phyloP scores from a whole-genome alignment of 2,888 invertebrate genomes.

The Molanna angustata region DNA sequence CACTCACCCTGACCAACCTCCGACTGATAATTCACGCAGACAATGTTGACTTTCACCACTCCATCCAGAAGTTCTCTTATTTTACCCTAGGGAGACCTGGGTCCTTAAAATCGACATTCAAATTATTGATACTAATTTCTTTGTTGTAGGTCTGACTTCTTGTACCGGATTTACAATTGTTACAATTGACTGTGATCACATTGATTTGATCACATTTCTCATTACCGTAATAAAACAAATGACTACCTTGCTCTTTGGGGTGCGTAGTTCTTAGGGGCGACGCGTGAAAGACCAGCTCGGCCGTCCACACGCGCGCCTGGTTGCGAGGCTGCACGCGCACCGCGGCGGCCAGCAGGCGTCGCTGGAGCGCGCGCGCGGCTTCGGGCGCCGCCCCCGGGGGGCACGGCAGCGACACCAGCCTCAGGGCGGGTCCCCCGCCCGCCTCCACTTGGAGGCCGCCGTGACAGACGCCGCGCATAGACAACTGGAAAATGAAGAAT shows the following conservation, averaged over 20 bases:
- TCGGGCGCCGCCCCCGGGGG: slow-evolving; percentile 51
- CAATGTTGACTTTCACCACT: no score
- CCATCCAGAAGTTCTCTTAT: no score
- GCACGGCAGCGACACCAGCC: slow-evolving; percentile 72
- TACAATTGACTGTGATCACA: no score
- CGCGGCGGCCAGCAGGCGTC: slow-evolving; percentile 78
- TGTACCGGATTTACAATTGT: no score
- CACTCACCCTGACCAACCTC: no score
- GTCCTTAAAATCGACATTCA: no score
- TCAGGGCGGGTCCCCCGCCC: slow-evolving; percentile 80
- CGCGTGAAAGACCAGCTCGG: slow-evolving; percentile 84
- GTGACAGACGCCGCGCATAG: slow-evolving; percentile 80
- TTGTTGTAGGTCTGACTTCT: no score
- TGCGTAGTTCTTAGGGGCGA: slow-evolving; percentile 77
- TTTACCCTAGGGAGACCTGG: no score
- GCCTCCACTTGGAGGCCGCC: slow-evolving; percentile 92
- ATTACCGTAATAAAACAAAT: no score
- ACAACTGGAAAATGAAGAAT: slow-evolving; percentile 53
- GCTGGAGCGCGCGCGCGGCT: slow-evolving; percentile 65
- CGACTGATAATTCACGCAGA: no score
- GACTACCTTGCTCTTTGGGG: slow-evolving; percentile 80
- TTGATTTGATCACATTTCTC: no score
- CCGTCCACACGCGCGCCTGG: slow-evolving; percentile 79
- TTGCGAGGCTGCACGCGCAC: slow-evolving; percentile 77
- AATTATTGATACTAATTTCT: no score